These are phyloP conservation scores for Melipona beecheii DNA, from an alignment of 2,888 invertebrate genomes.

Conservation along the genomic window DNA sequence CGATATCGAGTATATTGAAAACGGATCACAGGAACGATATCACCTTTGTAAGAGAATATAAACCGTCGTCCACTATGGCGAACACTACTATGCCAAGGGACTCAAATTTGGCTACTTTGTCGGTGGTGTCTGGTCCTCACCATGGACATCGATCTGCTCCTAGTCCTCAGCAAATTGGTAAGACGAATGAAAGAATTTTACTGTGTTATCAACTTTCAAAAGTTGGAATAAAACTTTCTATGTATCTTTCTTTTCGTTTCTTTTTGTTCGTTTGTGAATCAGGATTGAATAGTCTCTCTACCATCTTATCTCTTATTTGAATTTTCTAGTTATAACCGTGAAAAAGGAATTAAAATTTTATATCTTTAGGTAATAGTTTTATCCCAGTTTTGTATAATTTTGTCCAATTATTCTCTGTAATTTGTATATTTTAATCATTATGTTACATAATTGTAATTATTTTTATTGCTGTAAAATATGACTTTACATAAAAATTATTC, in stretches of 20 bases:
- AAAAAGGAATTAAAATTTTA: not conserved
- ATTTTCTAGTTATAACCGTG: not conserved
- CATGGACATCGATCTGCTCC: slow-evolving; percentile 80
- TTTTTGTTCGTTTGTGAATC: too few relatives aligned
- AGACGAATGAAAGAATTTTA: slow-evolving; percentile 19
- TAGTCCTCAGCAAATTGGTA: slow-evolving; percentile 82
- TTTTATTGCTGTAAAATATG: not conserved
- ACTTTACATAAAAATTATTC: not conserved
- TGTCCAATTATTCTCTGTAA: not conserved
- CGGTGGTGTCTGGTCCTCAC: slow-evolving; percentile 86
- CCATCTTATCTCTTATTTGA: not conserved
- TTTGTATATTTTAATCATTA: not conserved
- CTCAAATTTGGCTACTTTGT: slow-evolving; percentile 87
- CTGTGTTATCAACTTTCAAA: not conserved
- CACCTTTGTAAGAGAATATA: slow-evolving; percentile 86
- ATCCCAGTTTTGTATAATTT: not conserved
- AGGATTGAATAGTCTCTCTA: not conserved
- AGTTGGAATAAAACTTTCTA: not conserved
- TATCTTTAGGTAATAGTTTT: not conserved
- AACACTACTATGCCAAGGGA: slow-evolving; percentile 79
- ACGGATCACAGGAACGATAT: slow-evolving; percentile 86
- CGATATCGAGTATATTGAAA: slow-evolving; percentile 87
- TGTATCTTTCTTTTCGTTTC: not conserved
- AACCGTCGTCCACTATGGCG: slow-evolving; percentile 76
- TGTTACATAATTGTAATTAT: not conserved